Percentiles rank a stretch among this genome's conserved stretches.
Conservation (phyloP, 2,888 invertebrate species). For the Hypomecis punctinalis region DNA sequence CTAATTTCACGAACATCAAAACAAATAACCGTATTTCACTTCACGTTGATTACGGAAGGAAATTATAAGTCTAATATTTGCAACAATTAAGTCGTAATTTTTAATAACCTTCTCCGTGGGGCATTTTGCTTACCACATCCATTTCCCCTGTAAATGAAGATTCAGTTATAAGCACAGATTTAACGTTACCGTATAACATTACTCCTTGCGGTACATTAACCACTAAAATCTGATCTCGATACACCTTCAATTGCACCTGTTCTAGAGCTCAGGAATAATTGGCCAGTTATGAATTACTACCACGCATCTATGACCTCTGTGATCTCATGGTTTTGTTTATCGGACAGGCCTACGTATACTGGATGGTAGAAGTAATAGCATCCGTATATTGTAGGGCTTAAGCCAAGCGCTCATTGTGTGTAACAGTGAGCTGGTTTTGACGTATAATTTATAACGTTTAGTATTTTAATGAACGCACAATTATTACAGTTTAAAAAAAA, state of each 20-base stretch:
- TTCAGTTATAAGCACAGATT: conserved; percentile 71
- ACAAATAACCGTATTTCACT: too few relatives aligned
- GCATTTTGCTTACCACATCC: conserved; percentile 49
- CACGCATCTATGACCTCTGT: conserved; percentile 59
- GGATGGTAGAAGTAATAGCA: conserved; percentile 51
- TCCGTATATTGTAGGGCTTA: conserved; percentile 56
- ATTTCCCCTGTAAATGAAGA: conserved; percentile 59
- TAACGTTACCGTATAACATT: conserved; percentile 68
- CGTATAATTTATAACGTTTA: too few relatives aligned
- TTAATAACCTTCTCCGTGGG: conserved; percentile 39
- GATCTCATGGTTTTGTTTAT: conserved; percentile 55
- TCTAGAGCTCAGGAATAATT: conserved; percentile 50
- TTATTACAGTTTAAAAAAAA: too few relatives aligned
- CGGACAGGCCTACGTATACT: conserved; percentile 54
- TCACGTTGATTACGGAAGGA: too few relatives aligned
- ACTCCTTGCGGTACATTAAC: conserved; percentile 66
- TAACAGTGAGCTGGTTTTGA: too few relatives aligned
- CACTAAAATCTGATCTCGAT: conserved; percentile 55
- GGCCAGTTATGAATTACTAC: conserved; percentile 55
- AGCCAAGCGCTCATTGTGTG: not conserved
- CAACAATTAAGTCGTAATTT: not conserved
- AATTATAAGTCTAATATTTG: not conserved
- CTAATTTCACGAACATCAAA: too few relatives aligned
- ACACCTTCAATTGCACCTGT: conserved; percentile 44
- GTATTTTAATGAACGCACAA: not conserved